Evolutionary conservation across 2,113 vertebrate genomes (phyloP).

Genomic region (Zeus faber): DNA sequence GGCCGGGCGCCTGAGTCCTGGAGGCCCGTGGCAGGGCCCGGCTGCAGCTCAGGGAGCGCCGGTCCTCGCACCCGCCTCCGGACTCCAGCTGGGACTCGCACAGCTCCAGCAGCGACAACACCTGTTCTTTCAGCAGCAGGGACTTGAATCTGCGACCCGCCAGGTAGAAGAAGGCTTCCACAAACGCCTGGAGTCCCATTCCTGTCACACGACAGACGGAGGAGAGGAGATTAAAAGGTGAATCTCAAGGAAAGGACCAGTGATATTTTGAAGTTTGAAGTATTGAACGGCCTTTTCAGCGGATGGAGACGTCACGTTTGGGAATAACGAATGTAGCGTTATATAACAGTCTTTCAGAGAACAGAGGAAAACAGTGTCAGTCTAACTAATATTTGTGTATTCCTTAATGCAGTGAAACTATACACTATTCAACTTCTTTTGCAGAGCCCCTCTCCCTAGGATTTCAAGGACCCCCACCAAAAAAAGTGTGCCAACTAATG

Average conservation of each 20-base stretch:
- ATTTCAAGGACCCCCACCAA: no score
- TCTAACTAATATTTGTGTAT: no score
- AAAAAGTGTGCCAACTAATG: no score
- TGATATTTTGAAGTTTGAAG: no score
- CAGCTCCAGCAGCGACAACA: conserved; percentile 76
- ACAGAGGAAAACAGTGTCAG: no score
- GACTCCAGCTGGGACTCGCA: conserved; percentile 83
- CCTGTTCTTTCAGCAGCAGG: conserved; percentile 76
- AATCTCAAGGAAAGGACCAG: not conserved
- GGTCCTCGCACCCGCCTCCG: conserved; percentile 51
- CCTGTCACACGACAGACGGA: conserved; percentile 65
- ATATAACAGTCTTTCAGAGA: no score
- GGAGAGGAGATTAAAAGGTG: not conserved
- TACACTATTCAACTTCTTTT: no score
- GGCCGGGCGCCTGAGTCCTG: conserved; percentile 23
- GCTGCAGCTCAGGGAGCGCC: conserved; percentile 73
- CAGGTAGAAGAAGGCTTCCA: conserved; percentile 89
- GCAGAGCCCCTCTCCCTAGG: no score
- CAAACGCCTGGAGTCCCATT: conserved; percentile 91
- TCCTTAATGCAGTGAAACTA: no score
- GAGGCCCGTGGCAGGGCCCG: conserved; percentile 24
- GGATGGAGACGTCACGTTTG: no score
- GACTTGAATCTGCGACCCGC: conserved; percentile 86
- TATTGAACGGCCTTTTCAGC: no score
- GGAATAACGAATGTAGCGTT: no score